Evolutionary conservation across 2,113 vertebrate species (phyloP).

Genomic region (Hystrix cristata): DNA sequence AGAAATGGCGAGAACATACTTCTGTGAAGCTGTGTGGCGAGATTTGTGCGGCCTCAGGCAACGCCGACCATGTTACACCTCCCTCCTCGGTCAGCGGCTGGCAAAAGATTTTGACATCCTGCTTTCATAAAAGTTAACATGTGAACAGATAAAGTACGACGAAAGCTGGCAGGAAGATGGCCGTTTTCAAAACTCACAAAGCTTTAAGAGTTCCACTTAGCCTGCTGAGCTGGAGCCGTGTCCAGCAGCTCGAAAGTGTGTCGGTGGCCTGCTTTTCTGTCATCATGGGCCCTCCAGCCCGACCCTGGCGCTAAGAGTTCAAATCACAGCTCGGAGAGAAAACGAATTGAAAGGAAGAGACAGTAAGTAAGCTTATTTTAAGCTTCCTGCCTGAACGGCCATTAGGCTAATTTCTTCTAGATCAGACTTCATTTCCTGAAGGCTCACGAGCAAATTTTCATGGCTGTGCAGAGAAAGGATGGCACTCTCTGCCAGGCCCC

Average conservation of each 20-base stretch:
- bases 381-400: conserved; percentile 19
- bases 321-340: conserved; percentile 26
- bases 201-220: background rate
- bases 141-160: conserved; percentile 10
- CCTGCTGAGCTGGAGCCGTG: background rate
- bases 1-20: background rate
- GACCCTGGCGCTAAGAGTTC: conserved; percentile 16
- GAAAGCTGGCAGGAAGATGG: background rate
- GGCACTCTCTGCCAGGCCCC: background rate
- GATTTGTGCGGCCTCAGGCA: background rate
- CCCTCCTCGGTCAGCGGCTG: background rate
- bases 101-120: background rate
- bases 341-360: conserved; percentile 2
- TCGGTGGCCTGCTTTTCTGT: background rate
- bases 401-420: conserved; percentile 42
- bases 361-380: conserved; percentile 29
- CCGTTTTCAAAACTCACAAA: background rate
- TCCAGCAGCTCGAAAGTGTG: background rate
- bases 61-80: background rate
- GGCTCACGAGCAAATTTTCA: background rate
- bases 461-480: background rate
- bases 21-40: fast-evolving
- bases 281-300: background rate
- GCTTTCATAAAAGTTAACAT: background rate
- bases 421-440: conserved; percentile 60